Base-by-base conservation (phyloP, 2,113 vertebrate genomes). In the Nannobrachium achirus region DNA sequence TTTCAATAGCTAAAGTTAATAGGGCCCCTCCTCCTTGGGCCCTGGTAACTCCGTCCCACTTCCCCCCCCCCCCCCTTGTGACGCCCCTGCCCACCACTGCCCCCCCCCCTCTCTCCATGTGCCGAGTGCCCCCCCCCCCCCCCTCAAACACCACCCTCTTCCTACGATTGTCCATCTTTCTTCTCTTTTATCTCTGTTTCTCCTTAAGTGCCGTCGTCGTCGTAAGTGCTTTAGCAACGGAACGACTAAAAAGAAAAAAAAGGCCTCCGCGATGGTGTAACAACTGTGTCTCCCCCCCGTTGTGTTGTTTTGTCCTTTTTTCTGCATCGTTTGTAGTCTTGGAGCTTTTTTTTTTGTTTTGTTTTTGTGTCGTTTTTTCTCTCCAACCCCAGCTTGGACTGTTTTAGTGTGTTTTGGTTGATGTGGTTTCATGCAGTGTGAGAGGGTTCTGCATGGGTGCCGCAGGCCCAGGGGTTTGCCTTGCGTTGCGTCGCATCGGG, bases 401-500 rank as follows among this genome's bases (percentile, higher is more conserved):
- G 69, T 78, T 85, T 88, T 85, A 80, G 82, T 78, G 78, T 83
- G 62, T 83, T 84, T 77, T 61, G 42, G 76, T 81, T 64, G 63
- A 86, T 69, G 76, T 67, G 53, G 62, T 76, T 81, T 73, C 79
- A 68, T 61, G 81, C 51, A 57, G 25, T 25, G 25, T 63, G 64
- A 80, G 44, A 10, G 73, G 66, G 66, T 2, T 25, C 25, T 25
- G 25, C 63, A 71, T n/a, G 76, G 86, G 76, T 83, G 81, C 76
- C 39, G n/a, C n/a, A 39, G 44, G 52, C 81, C 38, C 39, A 52
- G 72, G 84, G 81, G 83, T 78, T 83, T 83, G 83, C 88, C 86
- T 84, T 88, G 67, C 71, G 84, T 78, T 85, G 73, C 89, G 88
- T 86, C 86, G 86, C 88, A 81, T 83, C 80, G 66, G 62, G 85